Percentiles rank a stretch among this genome's conserved stretches.
Conservation (phyloP, 2,113 vertebrate species). For the Plestiodon gilberti region DNA sequence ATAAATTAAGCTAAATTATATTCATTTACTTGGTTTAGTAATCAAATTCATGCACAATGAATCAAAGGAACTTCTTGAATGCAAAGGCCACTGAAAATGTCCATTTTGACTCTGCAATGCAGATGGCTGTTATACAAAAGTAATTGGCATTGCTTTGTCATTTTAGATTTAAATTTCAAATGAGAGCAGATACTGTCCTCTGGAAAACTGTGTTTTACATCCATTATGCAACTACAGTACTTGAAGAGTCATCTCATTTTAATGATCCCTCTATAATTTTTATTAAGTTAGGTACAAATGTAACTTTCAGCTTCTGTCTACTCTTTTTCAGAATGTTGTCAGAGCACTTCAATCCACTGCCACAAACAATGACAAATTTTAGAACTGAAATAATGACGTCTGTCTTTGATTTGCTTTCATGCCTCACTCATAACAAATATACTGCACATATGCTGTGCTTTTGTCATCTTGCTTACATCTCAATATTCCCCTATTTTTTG, state of each 20-base stretch:
- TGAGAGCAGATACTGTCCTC: background rate
- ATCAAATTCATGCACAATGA: slow-evolving; percentile 15
- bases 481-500: background rate
- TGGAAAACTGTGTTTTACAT: background rate
- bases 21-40: slow-evolving; percentile 17
- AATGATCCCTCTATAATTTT: background rate
- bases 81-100: background rate
- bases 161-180: slow-evolving; percentile 35
- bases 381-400: slow-evolving; percentile 7
- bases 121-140: background rate
- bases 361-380: slow-evolving; percentile 1
- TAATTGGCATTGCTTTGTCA: slow-evolving; percentile 18
- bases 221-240: background rate
- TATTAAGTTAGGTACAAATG: background rate
- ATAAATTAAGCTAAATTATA: slow-evolving; percentile 18
- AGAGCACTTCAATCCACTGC: slow-evolving; percentile 17
- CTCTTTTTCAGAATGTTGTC: background rate
- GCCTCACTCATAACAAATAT: background rate
- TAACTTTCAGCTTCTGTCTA: background rate
- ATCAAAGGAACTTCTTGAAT: background rate
- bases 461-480: slow-evolving; percentile 16
- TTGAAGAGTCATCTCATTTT: background rate
- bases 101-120: slow-evolving; percentile 5
- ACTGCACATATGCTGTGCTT: background rate
- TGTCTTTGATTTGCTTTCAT: slow-evolving; percentile 42